Conservation (phyloP, 1,140 invertebrate genomes). For the Meloidogyne chitwoodi region DNA sequence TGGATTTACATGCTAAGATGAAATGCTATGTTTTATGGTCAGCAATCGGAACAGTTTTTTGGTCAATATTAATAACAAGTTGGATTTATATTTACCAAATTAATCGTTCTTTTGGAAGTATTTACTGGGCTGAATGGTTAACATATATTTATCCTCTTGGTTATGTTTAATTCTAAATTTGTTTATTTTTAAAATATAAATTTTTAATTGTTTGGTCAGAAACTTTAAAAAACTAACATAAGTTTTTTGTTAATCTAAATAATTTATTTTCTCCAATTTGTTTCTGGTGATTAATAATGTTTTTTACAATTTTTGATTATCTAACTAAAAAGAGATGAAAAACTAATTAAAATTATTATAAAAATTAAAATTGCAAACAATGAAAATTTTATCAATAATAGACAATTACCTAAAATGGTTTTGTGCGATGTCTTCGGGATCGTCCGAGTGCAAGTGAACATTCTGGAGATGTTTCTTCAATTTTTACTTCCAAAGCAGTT, state of each 20-base stretch:
- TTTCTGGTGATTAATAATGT: too few relatives aligned
- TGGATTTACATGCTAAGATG: neutral
- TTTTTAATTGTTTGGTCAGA: too few relatives aligned
- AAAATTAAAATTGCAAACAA: neutral
- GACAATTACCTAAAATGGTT: neutral
- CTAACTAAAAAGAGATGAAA: too few relatives aligned
- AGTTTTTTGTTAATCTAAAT: too few relatives aligned
- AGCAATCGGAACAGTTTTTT: neutral
- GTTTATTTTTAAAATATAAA: too few relatives aligned
- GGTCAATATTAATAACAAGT: neutral
- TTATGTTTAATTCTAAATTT: neutral
- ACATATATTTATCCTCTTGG: slow-evolving; percentile 6
- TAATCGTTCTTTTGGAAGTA: neutral
- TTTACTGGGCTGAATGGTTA: neutral
- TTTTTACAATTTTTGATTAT: too few relatives aligned
- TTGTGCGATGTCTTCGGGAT: neutral
- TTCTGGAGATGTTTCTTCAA: neutral
- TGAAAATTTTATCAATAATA: neutral
- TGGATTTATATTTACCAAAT: slow-evolving; percentile 11
- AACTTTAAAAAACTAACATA: too few relatives aligned
- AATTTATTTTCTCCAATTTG: too few relatives aligned
- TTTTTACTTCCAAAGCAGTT: neutral
- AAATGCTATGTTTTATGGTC: neutral
- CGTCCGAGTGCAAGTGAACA: neutral
- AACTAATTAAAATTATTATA: neutral